Percentiles rank a stretch among this genome's conserved stretches.
Evolutionary conservation across 2,888 invertebrate species (phyloP).

Genomic region (Eupelmus urozonus): DNA sequence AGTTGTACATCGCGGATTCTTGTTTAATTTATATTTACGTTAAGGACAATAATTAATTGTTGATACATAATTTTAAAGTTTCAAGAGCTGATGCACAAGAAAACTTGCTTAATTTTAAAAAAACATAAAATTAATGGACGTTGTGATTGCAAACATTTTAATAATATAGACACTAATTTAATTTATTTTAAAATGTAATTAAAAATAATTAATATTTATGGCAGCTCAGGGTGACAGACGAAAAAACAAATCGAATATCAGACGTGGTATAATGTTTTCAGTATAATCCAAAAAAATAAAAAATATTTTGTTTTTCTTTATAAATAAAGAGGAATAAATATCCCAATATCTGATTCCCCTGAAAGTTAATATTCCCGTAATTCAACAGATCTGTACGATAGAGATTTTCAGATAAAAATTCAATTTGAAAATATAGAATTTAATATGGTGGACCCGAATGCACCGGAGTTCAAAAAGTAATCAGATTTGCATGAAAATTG

Average conservation of each 20-base stretch:
- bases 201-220: too few relatives aligned
- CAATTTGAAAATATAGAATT: slow-evolving; percentile 38
- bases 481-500: slow-evolving; percentile 40
- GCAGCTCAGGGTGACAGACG: neutral
- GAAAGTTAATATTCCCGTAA: slow-evolving; percentile 13
- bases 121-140: too few relatives aligned
- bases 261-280: neutral
- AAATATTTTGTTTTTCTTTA: neutral
- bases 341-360: slow-evolving; percentile 16
- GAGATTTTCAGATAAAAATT: slow-evolving; percentile 36
- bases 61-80: too few relatives aligned
- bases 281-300: neutral
- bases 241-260: neutral
- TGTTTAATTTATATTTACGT: too few relatives aligned
- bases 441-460: too few relatives aligned
- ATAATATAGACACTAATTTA: too few relatives aligned
- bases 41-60: too few relatives aligned
- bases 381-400: slow-evolving; percentile 11
- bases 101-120: too few relatives aligned
- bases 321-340: slow-evolving; percentile 8
- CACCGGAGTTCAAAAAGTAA: slow-evolving; percentile 21
- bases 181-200: neutral
- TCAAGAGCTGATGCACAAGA: too few relatives aligned
- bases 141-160: too few relatives aligned
- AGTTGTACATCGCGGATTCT: too few relatives aligned